Evolutionary conservation across 2,888 invertebrate species (phyloP), one percentile per base, ranked within the genome.

Genomic region (Acrobasis repandana): DNA sequence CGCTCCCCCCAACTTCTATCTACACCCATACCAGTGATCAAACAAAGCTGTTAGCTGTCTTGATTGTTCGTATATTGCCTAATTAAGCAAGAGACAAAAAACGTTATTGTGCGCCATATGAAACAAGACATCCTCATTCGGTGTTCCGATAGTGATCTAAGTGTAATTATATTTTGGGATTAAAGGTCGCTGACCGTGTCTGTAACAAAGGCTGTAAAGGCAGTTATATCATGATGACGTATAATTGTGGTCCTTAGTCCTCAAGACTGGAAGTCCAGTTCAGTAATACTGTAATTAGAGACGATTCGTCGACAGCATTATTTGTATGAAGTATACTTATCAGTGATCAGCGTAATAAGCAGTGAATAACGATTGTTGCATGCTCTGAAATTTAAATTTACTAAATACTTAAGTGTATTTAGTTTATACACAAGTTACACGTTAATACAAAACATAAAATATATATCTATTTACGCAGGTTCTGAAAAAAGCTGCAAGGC

Each of bases 111-210:
- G 64, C 67, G 66, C 68, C 67, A 66, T 69, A 72, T 71, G 72
- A 79, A 81, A 83, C 82, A 82, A 82, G 85, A 84, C 87, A 85
- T 85, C 82, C 83, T 84, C 82, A 79, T 81, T 82, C 81, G 73
- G 76, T 78, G 67, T 65, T 64, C 63, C 66, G 88, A 90, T 90
- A 83, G 74, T 64, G 67, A 90, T 90, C 88, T 79, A 62, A 36
- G 63, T 65, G 76, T 85, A 88, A 89, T 90, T 88, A 86, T 78
- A 78, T 80, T 79, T 80, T 71, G 72, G 79, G 80, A 80, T 82
- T 81, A 82, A 62, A 60, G 61, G 67, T 80, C 76, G 74, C n/a
- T 70, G 76, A 75, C 78, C 79, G 67, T 65, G 61, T 61, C 63
- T 61, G 63, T 56, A 68, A 70, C 66, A 66, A 65, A 65, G 68